These are phyloP conservation scores for Sminthurides aquaticus DNA, from an alignment of 2,888 invertebrate genomes.

Conservation along the genomic window DNA sequence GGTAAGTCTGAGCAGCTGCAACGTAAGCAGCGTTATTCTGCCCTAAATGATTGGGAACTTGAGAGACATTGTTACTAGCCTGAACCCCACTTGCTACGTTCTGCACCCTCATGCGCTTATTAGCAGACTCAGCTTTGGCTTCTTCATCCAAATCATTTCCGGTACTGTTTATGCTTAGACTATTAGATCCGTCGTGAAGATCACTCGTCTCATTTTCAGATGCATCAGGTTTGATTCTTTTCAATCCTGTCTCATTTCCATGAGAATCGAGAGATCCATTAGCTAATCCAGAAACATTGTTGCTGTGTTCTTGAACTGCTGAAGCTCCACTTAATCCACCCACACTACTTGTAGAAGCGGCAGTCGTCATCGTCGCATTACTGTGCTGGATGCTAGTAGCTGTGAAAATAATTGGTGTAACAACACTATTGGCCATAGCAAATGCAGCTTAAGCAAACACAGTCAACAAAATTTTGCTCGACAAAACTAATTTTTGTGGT, in stretches of 20 bases:
- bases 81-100: constrained; percentile 16
- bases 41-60: constrained; percentile 22
- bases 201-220: constrained; percentile 18
- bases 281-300: constrained; percentile 26
- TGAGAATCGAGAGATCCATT: constrained; percentile 41
- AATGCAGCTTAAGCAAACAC: constrained; percentile 28
- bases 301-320: constrained; percentile 27
- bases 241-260: constrained; percentile 31
- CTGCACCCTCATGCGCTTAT: constrained; percentile 39
- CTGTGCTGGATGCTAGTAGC: constrained; percentile 41
- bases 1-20: constrained; percentile 42
- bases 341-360: constrained; percentile 26
- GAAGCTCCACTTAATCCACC: constrained; percentile 15
- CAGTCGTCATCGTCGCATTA: constrained; percentile 24
- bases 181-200: constrained; percentile 21
- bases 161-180: constrained; percentile 17
- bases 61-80: constrained; percentile 15
- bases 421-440: constrained; percentile 42
- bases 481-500: constrained; percentile 12
- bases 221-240: constrained; percentile 21
- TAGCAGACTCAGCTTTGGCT: constrained; percentile 36
- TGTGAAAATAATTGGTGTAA: constrained; percentile 44
- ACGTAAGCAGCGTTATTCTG: constrained; percentile 44
- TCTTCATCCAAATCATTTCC: constrained; percentile 35
- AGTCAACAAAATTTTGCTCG: constrained; percentile 21